A percentile compares a stretch with the other conserved stretches of the same genome.
phyloP scores from a whole-genome alignment of 2,113 vertebrate genomes.

The Fulica atra region DNA sequence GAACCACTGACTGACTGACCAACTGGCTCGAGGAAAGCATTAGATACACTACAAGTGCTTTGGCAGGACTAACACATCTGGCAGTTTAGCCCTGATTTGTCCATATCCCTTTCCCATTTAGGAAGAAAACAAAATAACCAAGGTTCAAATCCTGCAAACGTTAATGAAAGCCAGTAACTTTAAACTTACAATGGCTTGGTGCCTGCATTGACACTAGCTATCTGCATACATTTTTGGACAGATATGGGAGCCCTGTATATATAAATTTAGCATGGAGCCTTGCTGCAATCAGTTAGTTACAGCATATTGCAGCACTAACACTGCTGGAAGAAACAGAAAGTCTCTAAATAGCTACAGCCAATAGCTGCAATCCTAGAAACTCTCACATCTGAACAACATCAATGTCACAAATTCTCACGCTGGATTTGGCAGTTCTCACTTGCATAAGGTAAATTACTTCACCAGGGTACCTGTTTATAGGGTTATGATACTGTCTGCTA shows the following conservation, averaged over 20 bases:
- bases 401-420: conserved; percentile 36
- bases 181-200: not conserved
- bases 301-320: conserved; percentile 6
- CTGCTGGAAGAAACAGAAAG: conserved; percentile 44
- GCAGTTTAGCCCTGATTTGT: not conserved
- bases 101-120: not conserved
- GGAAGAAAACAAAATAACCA: conserved; percentile 28
- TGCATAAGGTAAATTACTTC: conserved; percentile 39
- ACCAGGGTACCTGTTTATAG: not conserved
- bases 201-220: conserved; percentile 21
- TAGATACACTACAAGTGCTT: not conserved
- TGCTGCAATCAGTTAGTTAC: conserved; percentile 64
- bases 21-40: conserved; percentile 22
- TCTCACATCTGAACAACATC: conserved; percentile 48
- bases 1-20: not conserved
- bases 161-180: conserved; percentile 46
- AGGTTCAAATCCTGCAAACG: conserved; percentile 7
- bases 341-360: not conserved
- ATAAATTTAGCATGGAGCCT: conserved; percentile 50
- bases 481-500: not conserved
- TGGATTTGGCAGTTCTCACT: conserved; percentile 7
- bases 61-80: not conserved
- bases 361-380: conserved; percentile 15
- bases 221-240: not conserved
- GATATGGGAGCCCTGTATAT: conserved; percentile 21